Evolutionary conservation across 2,888 invertebrate species (phyloP), one percentile per base, ranked within the genome.

Genomic region (Sussaba pulchella): DNA sequence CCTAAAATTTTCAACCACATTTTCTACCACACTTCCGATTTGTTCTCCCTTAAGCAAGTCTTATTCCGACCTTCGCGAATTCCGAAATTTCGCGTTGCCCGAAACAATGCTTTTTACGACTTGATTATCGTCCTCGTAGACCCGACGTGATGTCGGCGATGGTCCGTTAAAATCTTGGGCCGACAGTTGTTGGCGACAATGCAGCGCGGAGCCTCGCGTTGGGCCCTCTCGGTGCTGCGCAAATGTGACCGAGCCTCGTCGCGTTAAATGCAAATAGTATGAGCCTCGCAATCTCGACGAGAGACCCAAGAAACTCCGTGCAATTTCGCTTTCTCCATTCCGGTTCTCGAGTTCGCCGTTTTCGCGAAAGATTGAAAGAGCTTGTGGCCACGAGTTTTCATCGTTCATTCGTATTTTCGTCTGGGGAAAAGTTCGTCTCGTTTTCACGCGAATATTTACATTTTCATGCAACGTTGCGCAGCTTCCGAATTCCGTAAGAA

Each of bases 291-390:
- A 14, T 14, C 9, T 36, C 21, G n/a, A 1, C n/a, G 31, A 14
- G 54, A 26, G 43, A 31, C 57, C 14, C 57, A 9, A 26, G 57
- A 17, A 36, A 57, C 57, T 36, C 36, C 36, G 36, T 66, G 17
- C 47, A 50, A 36, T 5, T 50, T 66, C 50, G 47, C 50, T 66
- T 66, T 66, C 50, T 66, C 66, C 3, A 66, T 36, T 52, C 50
- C 36, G 66, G 26, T 24, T 43, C 64, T 64, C 64, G 45, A 31
- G 26, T 47, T 64, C 43, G 64, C 31, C 39, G n/a, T 14, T 2
- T 45, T 24, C 26, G 21, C 47, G 36, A 36, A 47, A n/a, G 39
- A 50, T 12, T 19, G 50, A 31, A 36, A 39, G 50, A 36, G 36
- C 10, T 12, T 47, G 36, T 26, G n/a, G n/a, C 19, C 19, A 26